phyloP scores from a whole-genome alignment of 2,797 vertebrate genomes.

The Tauraco hartlaubi region DNA sequence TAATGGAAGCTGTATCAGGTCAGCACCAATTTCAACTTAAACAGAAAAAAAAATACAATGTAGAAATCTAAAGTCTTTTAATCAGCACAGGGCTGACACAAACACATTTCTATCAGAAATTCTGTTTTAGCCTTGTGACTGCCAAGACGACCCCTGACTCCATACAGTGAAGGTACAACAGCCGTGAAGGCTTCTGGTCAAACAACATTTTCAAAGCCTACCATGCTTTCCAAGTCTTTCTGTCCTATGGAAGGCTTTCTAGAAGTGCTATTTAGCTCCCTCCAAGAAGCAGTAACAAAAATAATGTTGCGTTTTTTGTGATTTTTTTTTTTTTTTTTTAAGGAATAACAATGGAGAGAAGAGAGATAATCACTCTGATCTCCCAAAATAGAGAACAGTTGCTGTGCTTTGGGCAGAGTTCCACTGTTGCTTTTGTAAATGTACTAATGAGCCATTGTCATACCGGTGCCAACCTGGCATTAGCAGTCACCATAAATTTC shows the following conservation, averaged over 20 bases:
- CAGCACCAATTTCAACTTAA: neutral
- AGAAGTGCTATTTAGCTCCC: constrained; percentile 26
- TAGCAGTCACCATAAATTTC: constrained; percentile 84
- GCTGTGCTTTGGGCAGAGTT: constrained; percentile 70
- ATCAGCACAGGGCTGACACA: neutral
- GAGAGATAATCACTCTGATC: constrained; percentile 64
- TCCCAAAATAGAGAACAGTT: constrained; percentile 56
- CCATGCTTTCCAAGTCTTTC: constrained; percentile 34
- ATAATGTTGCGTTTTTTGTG: neutral
- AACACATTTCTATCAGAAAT: neutral
- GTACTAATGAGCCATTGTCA: constrained; percentile 85
- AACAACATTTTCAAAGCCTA: constrained; percentile 23
- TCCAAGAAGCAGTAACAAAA: constrained; percentile 34
- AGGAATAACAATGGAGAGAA: constrained; percentile 56
- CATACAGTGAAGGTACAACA: neutral
- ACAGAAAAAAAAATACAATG: neutral
- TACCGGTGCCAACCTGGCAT: constrained; percentile 82
- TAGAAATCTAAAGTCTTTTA: neutral
- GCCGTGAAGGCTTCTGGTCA: neutral
- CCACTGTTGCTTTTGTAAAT: constrained; percentile 82
- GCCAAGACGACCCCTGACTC: neutral
- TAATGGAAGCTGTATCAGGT: neutral
- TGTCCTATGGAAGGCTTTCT: neutral
- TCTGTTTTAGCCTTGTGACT: neutral
- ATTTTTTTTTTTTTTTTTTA: constrained; percentile 53